A percentile compares a stretch with the other conserved stretches of the same genome.
phyloP scores from a whole-genome alignment of 2,797 vertebrate species.

The Monodelphis domestica region DNA sequence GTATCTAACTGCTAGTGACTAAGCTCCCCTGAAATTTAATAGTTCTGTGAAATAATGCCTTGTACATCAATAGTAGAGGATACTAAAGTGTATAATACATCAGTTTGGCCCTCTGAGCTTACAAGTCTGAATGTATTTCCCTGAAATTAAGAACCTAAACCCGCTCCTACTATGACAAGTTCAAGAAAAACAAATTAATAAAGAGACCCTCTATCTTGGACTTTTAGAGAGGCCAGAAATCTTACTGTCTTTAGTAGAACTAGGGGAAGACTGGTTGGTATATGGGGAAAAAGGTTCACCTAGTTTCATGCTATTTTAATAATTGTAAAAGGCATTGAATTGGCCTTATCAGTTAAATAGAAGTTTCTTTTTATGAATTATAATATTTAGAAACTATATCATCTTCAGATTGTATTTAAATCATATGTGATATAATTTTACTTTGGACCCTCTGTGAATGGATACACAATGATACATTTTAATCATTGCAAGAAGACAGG shows the following conservation, averaged over 20 bases:
- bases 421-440: not conserved
- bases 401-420: slow-evolving; percentile 28
- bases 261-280: slow-evolving; percentile 7
- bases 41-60: not conserved
- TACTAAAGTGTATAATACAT: not conserved
- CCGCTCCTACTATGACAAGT: not conserved
- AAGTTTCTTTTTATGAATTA: slow-evolving; percentile 8
- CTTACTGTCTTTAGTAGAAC: slow-evolving; percentile 20
- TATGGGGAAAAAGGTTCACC: not conserved
- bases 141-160: slow-evolving; percentile 32
- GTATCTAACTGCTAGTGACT: not conserved
- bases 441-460: not conserved
- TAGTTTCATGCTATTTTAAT: slow-evolving; percentile 18
- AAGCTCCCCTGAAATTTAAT: slow-evolving; percentile 27
- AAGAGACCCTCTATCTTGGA: not conserved
- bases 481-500: no score
- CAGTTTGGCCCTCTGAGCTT: not conserved
- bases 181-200: slow-evolving; percentile 5
- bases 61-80: not conserved
- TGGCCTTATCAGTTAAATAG: slow-evolving; percentile 3
- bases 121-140: not conserved
- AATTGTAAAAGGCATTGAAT: not conserved
- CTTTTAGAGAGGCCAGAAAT: not conserved
- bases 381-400: slow-evolving; percentile 24
- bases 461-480: slow-evolving; percentile 6